These are phyloP conservation scores for Stenichneumon culpator DNA, from an alignment of 2,888 invertebrate species.

Conservation along the genomic window DNA sequence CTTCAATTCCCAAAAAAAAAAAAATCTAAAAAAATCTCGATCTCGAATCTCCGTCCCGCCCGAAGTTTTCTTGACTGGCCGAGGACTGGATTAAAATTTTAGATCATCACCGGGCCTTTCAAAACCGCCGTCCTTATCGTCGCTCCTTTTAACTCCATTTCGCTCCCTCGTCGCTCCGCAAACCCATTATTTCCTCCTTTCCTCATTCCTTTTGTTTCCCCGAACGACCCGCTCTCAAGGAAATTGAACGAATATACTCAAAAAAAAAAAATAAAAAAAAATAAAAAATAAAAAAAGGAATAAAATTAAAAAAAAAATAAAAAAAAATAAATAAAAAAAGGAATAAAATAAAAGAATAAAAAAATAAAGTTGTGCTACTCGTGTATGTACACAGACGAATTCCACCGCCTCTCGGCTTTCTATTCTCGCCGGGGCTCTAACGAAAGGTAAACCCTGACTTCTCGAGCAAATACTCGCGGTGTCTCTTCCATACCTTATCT, in stretches of 20 bases:
- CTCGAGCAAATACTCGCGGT: conserved; percentile 75
- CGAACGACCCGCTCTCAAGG: conserved; percentile 40
- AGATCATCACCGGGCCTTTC: conserved; percentile 16
- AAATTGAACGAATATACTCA: conserved; percentile 60
- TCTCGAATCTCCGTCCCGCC: background rate
- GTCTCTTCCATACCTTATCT: conserved; percentile 51
- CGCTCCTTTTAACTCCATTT: conserved; percentile 3
- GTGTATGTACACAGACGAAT: conserved; percentile 56
- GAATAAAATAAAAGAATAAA: background rate
- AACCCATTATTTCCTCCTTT: conserved; percentile 29
- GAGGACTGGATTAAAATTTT: conserved; percentile 62
- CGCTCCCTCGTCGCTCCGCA: conserved; percentile 34
- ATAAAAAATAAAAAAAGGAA: background rate
- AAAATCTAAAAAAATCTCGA: background rate
- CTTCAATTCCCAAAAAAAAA: background rate
- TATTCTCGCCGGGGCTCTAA: conserved; percentile 73
- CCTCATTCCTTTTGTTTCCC: conserved; percentile 44
- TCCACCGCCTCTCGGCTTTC: conserved; percentile 42
- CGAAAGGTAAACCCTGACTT: conserved; percentile 81
- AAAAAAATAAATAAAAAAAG: too few relatives aligned
- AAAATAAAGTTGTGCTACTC: conserved; percentile 23
- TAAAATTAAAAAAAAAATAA: conserved; percentile 15
- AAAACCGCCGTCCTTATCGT: too few relatives aligned
- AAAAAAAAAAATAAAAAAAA: conserved; percentile 26
- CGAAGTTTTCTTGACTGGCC: conserved; percentile 18